Base-by-base conservation (phyloP, 2,888 invertebrate species). In the Drosophila anomelani region DNA sequence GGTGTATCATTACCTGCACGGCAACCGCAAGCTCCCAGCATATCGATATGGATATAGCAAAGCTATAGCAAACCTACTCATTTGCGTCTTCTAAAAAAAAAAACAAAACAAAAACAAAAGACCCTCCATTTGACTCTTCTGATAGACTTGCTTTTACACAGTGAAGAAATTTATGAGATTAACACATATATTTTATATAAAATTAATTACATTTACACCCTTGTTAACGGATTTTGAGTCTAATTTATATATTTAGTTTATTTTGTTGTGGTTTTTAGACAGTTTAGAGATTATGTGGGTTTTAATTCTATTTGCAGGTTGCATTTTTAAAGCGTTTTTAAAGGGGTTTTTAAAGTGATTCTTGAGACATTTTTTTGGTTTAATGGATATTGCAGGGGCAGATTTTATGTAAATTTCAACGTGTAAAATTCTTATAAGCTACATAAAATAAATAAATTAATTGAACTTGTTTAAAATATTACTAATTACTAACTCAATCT, bases 1-100 rank as follows among this genome's bases (percentile, higher is more conserved):
- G 69, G 67, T 68, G 75, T 73, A 73, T 73, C 57, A 73, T 73
- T 75, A 75, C 61, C 76, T 53, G 70, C 76, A 63, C 55, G 67
- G 58, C 38, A 81, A 76, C 82, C 85, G 57, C 88, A 79, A 39
- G 75, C 59, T 87, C 56, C 9, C 78, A 74, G 85, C 85, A 85
- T 85, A 88, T 84, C 88, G 78, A 83, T 71, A 78, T 76, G 75
- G 78, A 83, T 47, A 47, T 32, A 17, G 29, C 47, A n/a, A 47
- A 83, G 71, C 69, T 72, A 85, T 88, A 77, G 64, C 74, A 76
- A 76, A 79, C 69, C 79, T 43, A 70, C 64, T 77, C 75, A 86
- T 68, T 81, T 84, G 77, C 64, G 71, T 67, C 71, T 77, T 70
- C 57, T 55, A 51, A 75, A 73, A 71, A 82, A 82, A 75, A 73